A percentile compares a stretch with the other conserved stretches of the same genome.
Evolutionary conservation across 2,888 invertebrate species (phyloP).

Genomic region (Margaritifera margaritifera): DNA sequence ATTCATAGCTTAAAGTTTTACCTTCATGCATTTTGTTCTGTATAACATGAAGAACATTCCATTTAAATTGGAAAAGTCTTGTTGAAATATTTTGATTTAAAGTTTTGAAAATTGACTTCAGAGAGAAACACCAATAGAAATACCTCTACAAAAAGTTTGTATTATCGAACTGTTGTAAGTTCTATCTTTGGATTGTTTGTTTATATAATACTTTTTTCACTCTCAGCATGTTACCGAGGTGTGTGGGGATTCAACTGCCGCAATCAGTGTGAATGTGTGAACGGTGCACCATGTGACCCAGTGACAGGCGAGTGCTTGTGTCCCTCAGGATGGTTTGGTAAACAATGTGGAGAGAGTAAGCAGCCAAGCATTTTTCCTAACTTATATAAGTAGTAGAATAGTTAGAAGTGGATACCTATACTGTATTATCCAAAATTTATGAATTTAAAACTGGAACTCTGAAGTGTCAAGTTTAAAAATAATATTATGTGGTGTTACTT

Average conservation of each 20-base stretch:
- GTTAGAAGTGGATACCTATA: neutral
- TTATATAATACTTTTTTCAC: neutral
- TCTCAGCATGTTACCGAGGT: slow-evolving; percentile 59
- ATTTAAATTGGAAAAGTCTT: neutral
- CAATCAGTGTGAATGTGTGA: slow-evolving; percentile 63
- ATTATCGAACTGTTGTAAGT: neutral
- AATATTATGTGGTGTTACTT: no score
- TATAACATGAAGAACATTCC: no score
- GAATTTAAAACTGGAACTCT: no score
- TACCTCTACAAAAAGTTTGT: neutral
- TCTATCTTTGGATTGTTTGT: no score
- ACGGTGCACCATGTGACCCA: slow-evolving; percentile 66
- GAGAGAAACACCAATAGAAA: neutral
- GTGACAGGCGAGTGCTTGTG: slow-evolving; percentile 70
- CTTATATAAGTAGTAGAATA: neutral
- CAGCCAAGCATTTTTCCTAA: neutral
- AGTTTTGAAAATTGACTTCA: neutral
- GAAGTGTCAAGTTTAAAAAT: no score
- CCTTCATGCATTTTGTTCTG: no score
- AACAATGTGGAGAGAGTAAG: slow-evolving; percentile 62
- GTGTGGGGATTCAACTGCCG: slow-evolving; percentile 67
- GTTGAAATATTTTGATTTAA: neutral
- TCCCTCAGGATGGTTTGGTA: slow-evolving; percentile 70
- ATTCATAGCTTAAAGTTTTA: no score
- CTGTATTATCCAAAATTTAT: neutral